These are phyloP conservation scores for Dynastes maya DNA, from an alignment of 2,888 invertebrate species.

Conservation along the genomic window DNA sequence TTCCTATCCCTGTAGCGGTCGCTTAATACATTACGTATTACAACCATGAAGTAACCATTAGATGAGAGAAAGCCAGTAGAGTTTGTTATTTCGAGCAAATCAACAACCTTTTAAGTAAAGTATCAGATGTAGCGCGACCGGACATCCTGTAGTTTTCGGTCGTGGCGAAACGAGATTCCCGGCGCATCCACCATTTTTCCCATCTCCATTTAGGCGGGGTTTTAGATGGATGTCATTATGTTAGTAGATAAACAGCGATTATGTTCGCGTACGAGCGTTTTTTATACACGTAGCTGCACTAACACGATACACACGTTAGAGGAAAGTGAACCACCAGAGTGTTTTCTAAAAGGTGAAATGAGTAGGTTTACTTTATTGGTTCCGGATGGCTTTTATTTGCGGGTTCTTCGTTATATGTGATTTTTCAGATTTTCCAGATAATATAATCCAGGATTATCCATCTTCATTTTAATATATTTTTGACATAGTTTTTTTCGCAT, in stretches of 20 bases:
- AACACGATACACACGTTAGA: too few relatives aligned
- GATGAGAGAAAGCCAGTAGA: slow-evolving; percentile 23
- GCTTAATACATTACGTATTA: slow-evolving; percentile 51
- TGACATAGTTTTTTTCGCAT: too few relatives aligned
- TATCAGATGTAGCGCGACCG: slow-evolving; percentile 47
- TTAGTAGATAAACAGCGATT: slow-evolving; percentile 19
- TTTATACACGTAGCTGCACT: neutral
- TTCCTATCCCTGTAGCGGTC: slow-evolving; percentile 51
- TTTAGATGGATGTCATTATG: slow-evolving; percentile 19
- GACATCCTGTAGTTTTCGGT: slow-evolving; percentile 10
- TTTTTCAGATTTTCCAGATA: too few relatives aligned
- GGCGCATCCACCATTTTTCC: slow-evolving; percentile 13
- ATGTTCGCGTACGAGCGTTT: neutral
- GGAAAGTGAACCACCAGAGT: too few relatives aligned
- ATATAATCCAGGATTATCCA: too few relatives aligned
- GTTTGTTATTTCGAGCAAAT: slow-evolving; percentile 46
- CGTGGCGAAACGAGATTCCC: too few relatives aligned
- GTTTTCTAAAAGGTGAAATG: too few relatives aligned
- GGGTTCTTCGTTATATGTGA: too few relatives aligned
- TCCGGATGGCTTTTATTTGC: too few relatives aligned
- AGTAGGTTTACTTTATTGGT: too few relatives aligned
- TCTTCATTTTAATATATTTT: too few relatives aligned
- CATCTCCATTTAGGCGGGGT: slow-evolving; percentile 13
- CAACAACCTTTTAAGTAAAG: slow-evolving; percentile 47
- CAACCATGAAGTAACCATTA: slow-evolving; percentile 49